Evolutionary conservation across 1,140 invertebrate genomes (phyloP).

Genomic region (Trichomalopsis sarcophagae): DNA sequence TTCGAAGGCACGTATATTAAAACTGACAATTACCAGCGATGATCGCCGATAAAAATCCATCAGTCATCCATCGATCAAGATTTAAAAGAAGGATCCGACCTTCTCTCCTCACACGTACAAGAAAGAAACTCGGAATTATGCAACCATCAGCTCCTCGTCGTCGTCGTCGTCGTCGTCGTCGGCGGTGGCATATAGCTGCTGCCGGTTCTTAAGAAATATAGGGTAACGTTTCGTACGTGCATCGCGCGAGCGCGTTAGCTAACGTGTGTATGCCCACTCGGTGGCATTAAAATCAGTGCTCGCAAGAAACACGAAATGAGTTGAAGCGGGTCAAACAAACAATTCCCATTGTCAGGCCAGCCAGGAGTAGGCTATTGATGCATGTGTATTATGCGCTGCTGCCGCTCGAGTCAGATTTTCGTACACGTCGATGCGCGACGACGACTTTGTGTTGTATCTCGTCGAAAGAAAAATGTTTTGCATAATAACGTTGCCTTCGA

Average conservation of each 20-base stretch:
- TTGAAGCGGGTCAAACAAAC: background rate
- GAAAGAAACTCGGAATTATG: background rate
- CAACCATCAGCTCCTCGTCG: too few species aligned
- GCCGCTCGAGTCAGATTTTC: too few species aligned
- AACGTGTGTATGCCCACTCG: background rate
- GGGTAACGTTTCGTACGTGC: constrained; percentile 6
- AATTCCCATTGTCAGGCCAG: background rate
- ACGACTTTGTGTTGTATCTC: too few species aligned
- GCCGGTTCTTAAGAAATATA: constrained; percentile 1
- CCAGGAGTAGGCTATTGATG: too few species aligned
- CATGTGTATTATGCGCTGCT: too few species aligned
- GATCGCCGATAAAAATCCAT: background rate
- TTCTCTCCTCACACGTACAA: background rate
- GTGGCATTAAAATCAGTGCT: too few species aligned
- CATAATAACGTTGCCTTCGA: background rate
- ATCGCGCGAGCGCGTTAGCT: background rate
- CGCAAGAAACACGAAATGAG: background rate
- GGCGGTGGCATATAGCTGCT: background rate
- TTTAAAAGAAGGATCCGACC: background rate
- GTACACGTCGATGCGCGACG: too few species aligned
- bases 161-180: too few species aligned
- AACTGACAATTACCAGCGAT: too few species aligned
- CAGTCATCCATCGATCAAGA: background rate
- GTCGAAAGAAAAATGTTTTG: background rate
- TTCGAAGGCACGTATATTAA: too few species aligned